Evolutionary conservation across 2,113 vertebrate genomes (phyloP).

Genomic region (Sorex fumeus): DNA sequence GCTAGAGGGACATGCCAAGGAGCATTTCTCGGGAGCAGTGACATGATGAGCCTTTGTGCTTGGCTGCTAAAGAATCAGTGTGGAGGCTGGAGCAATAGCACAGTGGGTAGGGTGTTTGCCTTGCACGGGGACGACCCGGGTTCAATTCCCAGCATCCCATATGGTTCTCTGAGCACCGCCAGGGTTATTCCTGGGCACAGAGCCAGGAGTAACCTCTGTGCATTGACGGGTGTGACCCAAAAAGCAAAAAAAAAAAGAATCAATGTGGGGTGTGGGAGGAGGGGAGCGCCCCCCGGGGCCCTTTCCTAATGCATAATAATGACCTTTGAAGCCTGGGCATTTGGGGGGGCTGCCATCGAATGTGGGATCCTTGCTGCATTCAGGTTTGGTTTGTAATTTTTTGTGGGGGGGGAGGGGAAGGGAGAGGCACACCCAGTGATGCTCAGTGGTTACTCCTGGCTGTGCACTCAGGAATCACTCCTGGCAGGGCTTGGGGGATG

Average conservation of each 20-base stretch:
- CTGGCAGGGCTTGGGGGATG: no score
- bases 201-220: no score
- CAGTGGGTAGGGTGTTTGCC: no score
- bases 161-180: no score
- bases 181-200: no score
- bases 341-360: not conserved
- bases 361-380: not conserved
- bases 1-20: not conserved
- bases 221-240: no score
- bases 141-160: no score
- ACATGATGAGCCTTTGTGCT: not conserved
- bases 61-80: not conserved
- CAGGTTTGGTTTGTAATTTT: slow-evolving; percentile 25
- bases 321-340: not conserved
- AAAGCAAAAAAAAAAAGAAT: no score
- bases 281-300: not conserved
- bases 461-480: no score
- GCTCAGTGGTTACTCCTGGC: no score
- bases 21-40: not conserved
- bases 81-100: no score
- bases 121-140: no score
- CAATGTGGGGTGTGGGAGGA: not conserved
- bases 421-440: not conserved
- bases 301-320: not conserved
- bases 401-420: not conserved